Base-by-base conservation (phyloP, 35 echinoderm and acorn worm species). In the Ophiothrix spiculata region DNA sequence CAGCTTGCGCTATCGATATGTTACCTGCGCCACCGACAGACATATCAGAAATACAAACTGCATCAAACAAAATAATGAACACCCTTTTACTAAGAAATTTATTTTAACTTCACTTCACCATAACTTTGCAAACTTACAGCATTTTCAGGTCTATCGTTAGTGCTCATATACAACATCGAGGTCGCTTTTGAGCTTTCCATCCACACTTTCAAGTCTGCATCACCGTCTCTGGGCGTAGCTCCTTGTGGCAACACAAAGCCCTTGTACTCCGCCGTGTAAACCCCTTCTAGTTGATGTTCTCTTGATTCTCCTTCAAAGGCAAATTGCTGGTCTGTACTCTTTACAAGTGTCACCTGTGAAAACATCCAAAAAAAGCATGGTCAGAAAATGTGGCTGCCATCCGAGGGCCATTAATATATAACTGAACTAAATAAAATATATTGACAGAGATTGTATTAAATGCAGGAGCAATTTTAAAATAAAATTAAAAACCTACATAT, bases 271-370 rank as follows among this genome's bases (percentile, higher is more conserved):
- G 81, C 91, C 2, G 56, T 93, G 80, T 76, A 87, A 36, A 36
- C 1, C 13, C 80, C 85, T 6, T 45, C 40, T 14, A 14, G 49
- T 31, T 45, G 0, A 33, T 40, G 79, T 38, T 63, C 73, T 37
- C 31, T 3, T 77, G 16, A 1, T 29, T 0, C 33, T 4, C 31
- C 36, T 21, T 29, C 38, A 77, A 90, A 45, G n/a, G 28, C 38
- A 78, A 84, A 83, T 4, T 90, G 36, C 31, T 83, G 45, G 38
- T 40, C 36, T 1, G 81, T 40, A 11, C 36, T 28, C 17, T 76
- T 37, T 32, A 88, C 39, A 19, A 93, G 88, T 32, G 86, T 56
- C 29, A 92, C 75, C 90, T 92, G 85, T 2, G 76, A 75, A 19
- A 80, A 29, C 39, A 42, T 28, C 11, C 4, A n/a, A n/a, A n/a